Evolutionary conservation across 53 echinoderm and acorn worm species (phyloP).

Genomic region (Stichopus horrens): DNA sequence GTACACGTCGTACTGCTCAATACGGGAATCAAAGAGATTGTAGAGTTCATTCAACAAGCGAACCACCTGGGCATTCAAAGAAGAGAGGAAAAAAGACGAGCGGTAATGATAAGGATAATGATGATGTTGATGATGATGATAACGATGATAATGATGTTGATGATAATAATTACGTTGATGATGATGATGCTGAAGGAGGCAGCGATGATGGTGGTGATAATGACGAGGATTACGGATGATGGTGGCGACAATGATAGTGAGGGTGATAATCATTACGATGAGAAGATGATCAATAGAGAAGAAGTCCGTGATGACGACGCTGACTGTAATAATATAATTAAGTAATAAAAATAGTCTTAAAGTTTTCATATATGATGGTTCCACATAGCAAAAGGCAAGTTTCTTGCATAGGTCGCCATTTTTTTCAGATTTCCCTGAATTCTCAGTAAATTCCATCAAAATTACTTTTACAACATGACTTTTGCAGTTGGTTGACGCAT

Average conservation of each 20-base stretch:
- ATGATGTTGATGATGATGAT: neutral
- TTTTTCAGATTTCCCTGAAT: too few species aligned
- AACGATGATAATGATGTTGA: conserved; percentile 2
- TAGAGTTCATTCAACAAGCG: conserved; percentile 70
- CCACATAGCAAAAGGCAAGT: too few species aligned
- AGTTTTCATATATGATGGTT: too few species aligned
- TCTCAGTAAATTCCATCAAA: too few species aligned
- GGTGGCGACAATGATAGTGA: neutral
- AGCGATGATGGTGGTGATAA: neutral
- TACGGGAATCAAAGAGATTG: conserved; percentile 76
- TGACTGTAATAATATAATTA: neutral
- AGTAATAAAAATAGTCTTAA: too few species aligned
- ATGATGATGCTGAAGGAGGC: conserved; percentile 11
- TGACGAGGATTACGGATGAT: neutral
- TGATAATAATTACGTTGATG: conserved; percentile 1
- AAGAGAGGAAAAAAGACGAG: neutral
- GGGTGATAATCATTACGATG: neutral
- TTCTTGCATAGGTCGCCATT: too few species aligned
- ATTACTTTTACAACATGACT: too few species aligned
- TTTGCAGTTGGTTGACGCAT: too few species aligned
- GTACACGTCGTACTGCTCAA: conserved; percentile 84
- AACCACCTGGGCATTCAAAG: conserved; percentile 51
- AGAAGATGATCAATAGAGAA: neutral
- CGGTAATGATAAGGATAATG: neutral
- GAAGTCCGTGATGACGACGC: neutral